Percentiles rank a stretch among this genome's conserved stretches.
These are phyloP conservation scores for Anguilla marmorata DNA, from an alignment of 2,797 vertebrate species.

Conservation along the genomic window DNA sequence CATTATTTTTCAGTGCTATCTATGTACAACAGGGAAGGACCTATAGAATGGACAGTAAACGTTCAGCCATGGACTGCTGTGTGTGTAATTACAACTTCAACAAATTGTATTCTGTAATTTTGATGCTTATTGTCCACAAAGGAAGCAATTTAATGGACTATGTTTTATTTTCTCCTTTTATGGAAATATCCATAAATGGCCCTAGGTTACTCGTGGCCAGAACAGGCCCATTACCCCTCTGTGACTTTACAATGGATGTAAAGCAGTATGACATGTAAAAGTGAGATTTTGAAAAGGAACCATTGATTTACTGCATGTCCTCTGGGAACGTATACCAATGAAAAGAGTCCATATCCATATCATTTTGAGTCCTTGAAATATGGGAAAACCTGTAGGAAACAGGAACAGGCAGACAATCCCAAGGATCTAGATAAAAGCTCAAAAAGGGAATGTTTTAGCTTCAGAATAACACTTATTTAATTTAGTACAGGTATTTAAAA, in stretches of 20 bases:
- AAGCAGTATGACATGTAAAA: not conserved
- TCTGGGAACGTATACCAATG: not conserved
- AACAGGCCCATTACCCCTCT: not conserved
- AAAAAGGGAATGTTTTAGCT: not conserved
- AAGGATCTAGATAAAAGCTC: not conserved
- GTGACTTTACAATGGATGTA: not conserved
- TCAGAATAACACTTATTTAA: not conserved
- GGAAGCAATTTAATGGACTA: not conserved
- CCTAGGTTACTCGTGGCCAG: not conserved
- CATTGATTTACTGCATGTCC: not conserved
- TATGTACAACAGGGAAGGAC: not conserved
- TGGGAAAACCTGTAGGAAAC: not conserved
- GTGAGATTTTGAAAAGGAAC: not conserved
- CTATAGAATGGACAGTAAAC: not conserved
- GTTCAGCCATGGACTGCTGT: constrained; percentile 39
- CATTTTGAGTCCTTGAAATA: not conserved
- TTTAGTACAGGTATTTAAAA: not conserved
- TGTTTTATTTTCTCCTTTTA: not conserved
- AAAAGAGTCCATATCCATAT: constrained; percentile 14
- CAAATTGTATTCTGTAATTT: not conserved
- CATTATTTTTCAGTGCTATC: constrained; percentile 5
- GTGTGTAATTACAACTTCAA: not conserved
- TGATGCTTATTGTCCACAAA: not conserved
- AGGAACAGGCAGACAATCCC: not conserved
- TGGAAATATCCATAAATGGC: not conserved